Conservation (phyloP, 2,888 invertebrate genomes). For the Napeogenes sylphis region DNA sequence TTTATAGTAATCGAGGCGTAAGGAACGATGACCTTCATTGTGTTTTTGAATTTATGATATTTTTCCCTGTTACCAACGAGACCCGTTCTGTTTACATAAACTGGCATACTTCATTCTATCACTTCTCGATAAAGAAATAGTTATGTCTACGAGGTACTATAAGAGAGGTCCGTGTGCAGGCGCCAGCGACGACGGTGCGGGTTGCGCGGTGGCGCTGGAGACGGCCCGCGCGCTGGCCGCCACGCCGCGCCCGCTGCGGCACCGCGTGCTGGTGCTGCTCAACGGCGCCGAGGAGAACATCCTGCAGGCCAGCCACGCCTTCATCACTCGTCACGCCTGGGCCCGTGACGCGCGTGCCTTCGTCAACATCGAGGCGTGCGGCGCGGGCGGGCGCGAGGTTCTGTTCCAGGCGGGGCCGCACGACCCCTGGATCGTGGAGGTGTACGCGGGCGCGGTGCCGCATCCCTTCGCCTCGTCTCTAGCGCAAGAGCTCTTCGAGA, state of each 20-base stretch:
- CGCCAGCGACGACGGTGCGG: constrained; percentile 93
- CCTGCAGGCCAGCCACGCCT: constrained; percentile 90
- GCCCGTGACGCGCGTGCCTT: constrained; percentile 83
- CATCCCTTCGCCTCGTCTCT: constrained; percentile 90
- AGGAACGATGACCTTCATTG: too few relatives aligned
- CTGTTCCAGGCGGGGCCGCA: constrained; percentile 91
- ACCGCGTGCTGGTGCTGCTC: constrained; percentile 89
- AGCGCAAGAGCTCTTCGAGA: constrained; percentile 93
- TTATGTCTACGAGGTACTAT: too few relatives aligned
- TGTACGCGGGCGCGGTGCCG: constrained; percentile 85
- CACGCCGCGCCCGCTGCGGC: constrained; percentile 78
- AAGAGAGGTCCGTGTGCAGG: constrained; percentile 63
- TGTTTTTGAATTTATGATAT: too few relatives aligned
- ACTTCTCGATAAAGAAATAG: too few relatives aligned
- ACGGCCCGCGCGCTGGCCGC: constrained; percentile 83
- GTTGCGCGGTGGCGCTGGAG: constrained; percentile 92
- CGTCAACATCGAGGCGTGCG: constrained; percentile 92
- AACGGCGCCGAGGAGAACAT: constrained; percentile 96
- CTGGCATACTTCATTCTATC: too few relatives aligned
- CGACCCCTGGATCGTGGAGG: constrained; percentile 82
- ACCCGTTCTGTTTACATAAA: too few relatives aligned
- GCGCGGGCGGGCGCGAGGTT: constrained; percentile 91
- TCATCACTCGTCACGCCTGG: constrained; percentile 93
- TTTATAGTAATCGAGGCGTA: too few relatives aligned
- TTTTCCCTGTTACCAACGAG: too few relatives aligned